Evolutionary conservation across 2,888 invertebrate genomes (phyloP).

Genomic region (Polylopha cassiicola): DNA sequence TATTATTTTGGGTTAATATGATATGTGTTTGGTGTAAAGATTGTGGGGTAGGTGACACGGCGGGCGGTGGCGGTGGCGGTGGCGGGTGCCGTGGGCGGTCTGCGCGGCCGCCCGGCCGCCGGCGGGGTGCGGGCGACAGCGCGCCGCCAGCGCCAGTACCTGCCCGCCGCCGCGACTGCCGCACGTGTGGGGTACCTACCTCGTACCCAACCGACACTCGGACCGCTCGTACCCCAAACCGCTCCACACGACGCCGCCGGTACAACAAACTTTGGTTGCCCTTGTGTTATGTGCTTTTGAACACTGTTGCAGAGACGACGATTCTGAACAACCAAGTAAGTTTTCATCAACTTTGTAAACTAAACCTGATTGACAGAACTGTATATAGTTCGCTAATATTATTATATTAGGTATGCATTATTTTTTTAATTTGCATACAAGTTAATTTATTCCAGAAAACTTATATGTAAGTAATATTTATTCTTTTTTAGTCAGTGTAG

Average conservation of each 20-base stretch:
- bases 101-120: constrained; percentile 33
- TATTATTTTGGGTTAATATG: constrained; percentile 43
- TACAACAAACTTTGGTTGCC: constrained; percentile 56
- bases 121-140: constrained; percentile 25
- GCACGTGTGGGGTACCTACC: constrained; percentile 57
- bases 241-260: constrained; percentile 35
- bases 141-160: constrained; percentile 42
- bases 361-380: too few relatives aligned
- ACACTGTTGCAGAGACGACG: constrained; percentile 30
- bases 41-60: constrained; percentile 64
- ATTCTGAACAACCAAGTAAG: constrained; percentile 45
- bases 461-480: too few relatives aligned
- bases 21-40: constrained; percentile 58
- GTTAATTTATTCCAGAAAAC: too few relatives aligned
- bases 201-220: constrained; percentile 28
- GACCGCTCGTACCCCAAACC: constrained; percentile 29
- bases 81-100: constrained; percentile 37
- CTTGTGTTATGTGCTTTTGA: constrained; percentile 48
- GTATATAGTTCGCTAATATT: too few relatives aligned
- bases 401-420: too few relatives aligned
- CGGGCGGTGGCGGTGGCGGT: constrained; percentile 50
- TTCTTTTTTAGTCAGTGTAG: too few relatives aligned
- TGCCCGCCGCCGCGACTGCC: constrained; percentile 57
- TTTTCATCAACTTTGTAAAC: constrained; percentile 25
- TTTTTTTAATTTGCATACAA: too few relatives aligned